Evolutionary conservation across 1,140 invertebrate genomes (phyloP), one percentile per base, ranked within the genome.

Genomic region (Cepaea nemoralis): DNA sequence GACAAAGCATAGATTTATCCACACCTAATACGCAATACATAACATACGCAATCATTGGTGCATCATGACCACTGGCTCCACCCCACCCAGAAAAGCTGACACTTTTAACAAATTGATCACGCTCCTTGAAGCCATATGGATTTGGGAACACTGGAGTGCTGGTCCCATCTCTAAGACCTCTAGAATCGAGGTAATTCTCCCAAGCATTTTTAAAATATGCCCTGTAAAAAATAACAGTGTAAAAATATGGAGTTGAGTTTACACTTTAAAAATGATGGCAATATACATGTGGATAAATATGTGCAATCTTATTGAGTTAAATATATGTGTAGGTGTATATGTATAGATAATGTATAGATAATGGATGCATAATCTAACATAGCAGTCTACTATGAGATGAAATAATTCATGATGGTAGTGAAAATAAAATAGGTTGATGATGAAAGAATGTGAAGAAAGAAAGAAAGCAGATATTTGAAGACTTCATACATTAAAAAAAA

Each of bases 21-120:
- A n/a, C 16, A 22, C 77, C 35, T 39, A 69, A 45, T 50, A 48
- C 24, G 77, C 24, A 33, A 45, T 16, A 45, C 39, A 66, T 0
- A 42, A 86, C 87, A 76, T 83, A 91, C 83, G 91, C 91, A 76
- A 91, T 91, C 86, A 91, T 89, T 16, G 89, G 87, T 31, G 90
- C 89, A 83, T 91, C 91, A 83, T 91, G 89, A 8, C 91, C 91
- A 80, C 87, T 89, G 27, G 89, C 75, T 59, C 91, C 91, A 50
- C 88, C 90, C 87, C 89, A 89, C 14, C 89, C 90, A 83, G 66
- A 55, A 77, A 79, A 89, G 79, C 89, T 90, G 31, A 89, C 24
- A 40, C 71, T 83, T 48, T 87, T 88, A 67, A 91, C 91, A 82
- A 89, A 89, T 24, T 80, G 76, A 85, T 91, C 90, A 76, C 91